Evolutionary conservation across 1,140 invertebrate species (phyloP).

Genomic region (Drosophila kikkawai): DNA sequence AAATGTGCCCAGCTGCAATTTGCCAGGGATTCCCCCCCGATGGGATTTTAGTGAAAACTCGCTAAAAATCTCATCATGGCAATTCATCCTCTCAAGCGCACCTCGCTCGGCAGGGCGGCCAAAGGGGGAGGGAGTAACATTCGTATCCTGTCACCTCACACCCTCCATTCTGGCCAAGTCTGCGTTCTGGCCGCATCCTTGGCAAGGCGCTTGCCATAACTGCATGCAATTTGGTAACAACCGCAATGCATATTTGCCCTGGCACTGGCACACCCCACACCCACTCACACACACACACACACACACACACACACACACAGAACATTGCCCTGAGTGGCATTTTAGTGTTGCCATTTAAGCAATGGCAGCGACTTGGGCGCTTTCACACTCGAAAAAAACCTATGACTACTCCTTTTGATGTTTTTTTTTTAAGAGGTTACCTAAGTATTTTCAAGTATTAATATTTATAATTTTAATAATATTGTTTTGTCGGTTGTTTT

Average conservation of each 20-base stretch:
- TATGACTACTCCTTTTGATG: not conserved
- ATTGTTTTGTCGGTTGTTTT: not conserved
- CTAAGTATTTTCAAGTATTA: not conserved
- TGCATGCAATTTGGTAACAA: constrained; percentile 70
- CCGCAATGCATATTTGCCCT: constrained; percentile 73
- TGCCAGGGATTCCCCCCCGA: constrained; percentile 27
- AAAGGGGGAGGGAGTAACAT: constrained; percentile 11
- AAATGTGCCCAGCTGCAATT: constrained; percentile 48
- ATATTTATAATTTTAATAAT: not conserved
- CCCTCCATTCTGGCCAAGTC: not conserved
- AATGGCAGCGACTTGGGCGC: constrained; percentile 48
- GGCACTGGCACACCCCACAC: constrained; percentile 7
- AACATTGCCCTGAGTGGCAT: constrained; percentile 74
- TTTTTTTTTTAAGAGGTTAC: no score
- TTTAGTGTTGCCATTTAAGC: constrained; percentile 74
- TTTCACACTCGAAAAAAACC: constrained; percentile 10
- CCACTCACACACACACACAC: constrained; percentile 1
- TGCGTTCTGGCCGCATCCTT: constrained; percentile 46
- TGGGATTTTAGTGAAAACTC: constrained; percentile 47
- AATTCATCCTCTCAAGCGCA: constrained; percentile 57
- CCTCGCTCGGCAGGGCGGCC: constrained; percentile 27
- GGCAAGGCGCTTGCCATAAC: constrained; percentile 69
- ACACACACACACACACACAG: constrained; percentile 23
- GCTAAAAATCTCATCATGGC: constrained; percentile 47
- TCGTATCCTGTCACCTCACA: constrained; percentile 23